Conservation (phyloP, 2,888 invertebrate species). For the Bombylius discolor region DNA sequence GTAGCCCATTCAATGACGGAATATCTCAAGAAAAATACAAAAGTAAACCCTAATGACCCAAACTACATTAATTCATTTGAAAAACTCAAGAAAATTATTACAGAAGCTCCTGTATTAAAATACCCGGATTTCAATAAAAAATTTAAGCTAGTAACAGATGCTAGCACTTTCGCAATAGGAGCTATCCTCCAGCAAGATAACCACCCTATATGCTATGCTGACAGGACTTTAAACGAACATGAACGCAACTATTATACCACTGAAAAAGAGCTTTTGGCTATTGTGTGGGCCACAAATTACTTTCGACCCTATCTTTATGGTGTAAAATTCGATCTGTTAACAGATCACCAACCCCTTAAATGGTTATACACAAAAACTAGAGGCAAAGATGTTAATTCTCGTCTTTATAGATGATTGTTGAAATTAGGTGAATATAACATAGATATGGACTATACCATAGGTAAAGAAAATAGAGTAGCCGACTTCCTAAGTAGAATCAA, state of each 20-base stretch:
- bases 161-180: constrained; percentile 2
- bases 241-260: constrained; percentile 2
- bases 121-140: constrained; percentile 9
- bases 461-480: constrained; percentile 12
- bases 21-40: constrained; percentile 9
- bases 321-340: constrained; percentile 2
- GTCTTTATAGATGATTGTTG: neutral
- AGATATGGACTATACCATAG: constrained; percentile 11
- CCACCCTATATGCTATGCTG: constrained; percentile 2
- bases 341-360: constrained; percentile 6
- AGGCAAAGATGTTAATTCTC: neutral
- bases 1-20: constrained; percentile 10
- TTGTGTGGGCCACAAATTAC: constrained; percentile 3
- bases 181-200: neutral
- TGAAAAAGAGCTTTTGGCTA: constrained; percentile 5
- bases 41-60: constrained; percentile 4
- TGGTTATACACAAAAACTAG: neutral
- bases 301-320: constrained; percentile 3
- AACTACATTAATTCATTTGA: constrained; percentile 9
- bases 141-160: constrained; percentile 3
- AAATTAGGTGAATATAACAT: constrained; percentile 8
- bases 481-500: constrained; percentile 14
- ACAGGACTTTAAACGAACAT: constrained; percentile 1
- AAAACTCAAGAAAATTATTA: neutral
- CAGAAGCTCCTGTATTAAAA: constrained; percentile 4